Conservation (phyloP, 2,797 vertebrate species). For the Ctenochaetus hawaiiensis region DNA sequence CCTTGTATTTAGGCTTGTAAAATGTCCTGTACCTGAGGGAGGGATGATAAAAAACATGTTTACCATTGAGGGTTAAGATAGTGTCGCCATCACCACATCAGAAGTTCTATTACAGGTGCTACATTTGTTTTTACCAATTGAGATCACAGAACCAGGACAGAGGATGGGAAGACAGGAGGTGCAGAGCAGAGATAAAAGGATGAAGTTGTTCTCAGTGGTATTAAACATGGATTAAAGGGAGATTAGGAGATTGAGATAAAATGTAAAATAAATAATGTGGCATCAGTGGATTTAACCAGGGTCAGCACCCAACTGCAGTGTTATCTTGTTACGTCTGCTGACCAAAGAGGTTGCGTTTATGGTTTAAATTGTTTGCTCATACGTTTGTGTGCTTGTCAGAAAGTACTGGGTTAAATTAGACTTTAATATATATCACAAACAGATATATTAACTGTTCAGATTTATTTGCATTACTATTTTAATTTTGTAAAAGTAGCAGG, state of each 20-base stretch:
- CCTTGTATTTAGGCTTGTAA: constrained; percentile 94
- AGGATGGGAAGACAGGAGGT: constrained; percentile 14
- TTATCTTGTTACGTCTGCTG: constrained; percentile 40
- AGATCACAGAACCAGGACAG: neutral
- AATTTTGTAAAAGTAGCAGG: no score
- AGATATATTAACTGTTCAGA: no score
- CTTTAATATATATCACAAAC: no score
- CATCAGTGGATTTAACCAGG: constrained; percentile 45
- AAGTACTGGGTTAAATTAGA: no score
- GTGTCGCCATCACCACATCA: neutral
- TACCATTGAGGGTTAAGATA: neutral
- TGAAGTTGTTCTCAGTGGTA: constrained; percentile 61
- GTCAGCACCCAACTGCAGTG: constrained; percentile 30
- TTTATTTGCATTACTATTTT: no score
- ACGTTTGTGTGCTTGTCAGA: no score
- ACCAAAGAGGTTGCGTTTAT: no score
- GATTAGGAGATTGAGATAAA: constrained; percentile 69
- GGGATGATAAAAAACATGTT: constrained; percentile 13
- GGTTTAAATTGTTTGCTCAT: no score
- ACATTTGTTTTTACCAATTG: constrained; percentile 41
- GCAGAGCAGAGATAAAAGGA: constrained; percentile 54
- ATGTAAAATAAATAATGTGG: constrained; percentile 55
- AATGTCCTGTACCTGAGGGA: constrained; percentile 92
- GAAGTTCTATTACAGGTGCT: neutral
- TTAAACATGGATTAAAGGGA: constrained; percentile 54